A percentile compares a stretch with the other conserved stretches of the same genome.
Conservation (phyloP, 2,888 invertebrate species). For the Sinopyrophorus schimmeli region DNA sequence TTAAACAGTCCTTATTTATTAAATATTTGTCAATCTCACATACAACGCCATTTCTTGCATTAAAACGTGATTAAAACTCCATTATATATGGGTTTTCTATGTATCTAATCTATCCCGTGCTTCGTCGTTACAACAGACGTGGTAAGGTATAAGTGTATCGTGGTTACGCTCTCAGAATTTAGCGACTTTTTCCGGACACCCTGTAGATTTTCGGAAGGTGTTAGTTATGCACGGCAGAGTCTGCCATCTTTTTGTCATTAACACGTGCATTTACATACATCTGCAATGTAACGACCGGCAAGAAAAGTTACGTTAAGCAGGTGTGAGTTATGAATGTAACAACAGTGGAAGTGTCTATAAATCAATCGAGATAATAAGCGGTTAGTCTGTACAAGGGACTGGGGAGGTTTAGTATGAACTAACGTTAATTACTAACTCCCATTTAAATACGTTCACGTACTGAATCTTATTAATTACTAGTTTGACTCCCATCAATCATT, state of each 20-base stretch:
- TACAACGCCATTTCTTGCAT: too few relatives aligned
- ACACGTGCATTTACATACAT: conserved; percentile 5
- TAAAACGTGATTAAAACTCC: too few relatives aligned
- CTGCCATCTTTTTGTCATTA: conserved; percentile 14
- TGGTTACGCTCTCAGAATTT: too few relatives aligned
- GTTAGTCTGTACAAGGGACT: conserved; percentile 27
- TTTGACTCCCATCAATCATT: conserved; percentile 40
- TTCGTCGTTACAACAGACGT: too few relatives aligned
- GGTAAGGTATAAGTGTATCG: too few relatives aligned
- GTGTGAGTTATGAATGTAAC: conserved; percentile 35
- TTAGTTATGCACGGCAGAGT: conserved; percentile 7
- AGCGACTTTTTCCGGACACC: too few relatives aligned
- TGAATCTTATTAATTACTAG: conserved; percentile 40
- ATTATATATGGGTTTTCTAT: too few relatives aligned
- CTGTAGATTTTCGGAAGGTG: too few relatives aligned
- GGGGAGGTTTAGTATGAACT: conserved; percentile 32
- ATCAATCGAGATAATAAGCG: conserved; percentile 38
- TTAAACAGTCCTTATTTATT: too few relatives aligned
- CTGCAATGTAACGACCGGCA: conserved; percentile 18
- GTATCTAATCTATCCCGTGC: too few relatives aligned
- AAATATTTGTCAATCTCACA: too few relatives aligned
- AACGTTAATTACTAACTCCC: conserved; percentile 35
- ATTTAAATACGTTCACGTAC: conserved; percentile 31
- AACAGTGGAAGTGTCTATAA: conserved; percentile 34
- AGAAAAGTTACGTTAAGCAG: conserved; percentile 34